These are phyloP conservation scores for Lepus timidus DNA, from an alignment of 2,113 vertebrate genomes.

Conservation along the genomic window DNA sequence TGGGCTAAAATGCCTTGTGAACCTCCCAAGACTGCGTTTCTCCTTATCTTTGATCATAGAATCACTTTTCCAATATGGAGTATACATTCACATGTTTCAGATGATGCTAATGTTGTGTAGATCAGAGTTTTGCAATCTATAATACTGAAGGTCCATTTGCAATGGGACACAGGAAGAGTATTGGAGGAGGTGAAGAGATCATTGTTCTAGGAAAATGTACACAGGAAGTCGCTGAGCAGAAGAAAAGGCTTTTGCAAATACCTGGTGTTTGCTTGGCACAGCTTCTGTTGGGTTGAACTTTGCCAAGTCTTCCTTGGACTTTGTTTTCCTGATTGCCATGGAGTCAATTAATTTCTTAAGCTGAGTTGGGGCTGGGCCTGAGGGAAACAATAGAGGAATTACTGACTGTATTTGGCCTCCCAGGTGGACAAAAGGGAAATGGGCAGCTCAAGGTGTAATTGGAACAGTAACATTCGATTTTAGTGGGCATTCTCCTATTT, in stretches of 20 bases:
- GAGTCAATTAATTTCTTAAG: not conserved
- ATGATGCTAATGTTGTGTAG: not conserved
- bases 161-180: not conserved
- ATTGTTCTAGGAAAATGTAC: not conserved
- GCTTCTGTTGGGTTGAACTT: conserved; percentile 54
- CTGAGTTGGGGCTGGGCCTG: not conserved
- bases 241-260: conserved; percentile 60
- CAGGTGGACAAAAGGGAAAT: not conserved
- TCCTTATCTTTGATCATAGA: not conserved
- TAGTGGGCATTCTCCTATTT: not conserved
- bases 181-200: not conserved
- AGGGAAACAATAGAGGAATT: conserved; percentile 46
- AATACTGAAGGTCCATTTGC: not conserved
- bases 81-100: not conserved
- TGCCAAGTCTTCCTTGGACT: conserved; percentile 46
- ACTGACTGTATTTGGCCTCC: not conserved
- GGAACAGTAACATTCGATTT: not conserved
- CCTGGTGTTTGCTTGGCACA: conserved; percentile 58
- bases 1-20: not conserved
- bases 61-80: not conserved
- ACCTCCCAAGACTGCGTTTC: not conserved
- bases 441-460: not conserved
- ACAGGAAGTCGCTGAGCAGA: conserved; percentile 21
- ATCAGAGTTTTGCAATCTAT: not conserved
- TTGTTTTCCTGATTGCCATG: conserved; percentile 68